Evolutionary conservation across 2,113 vertebrate species (phyloP).

Genomic region (Sprattus sprattus): DNA sequence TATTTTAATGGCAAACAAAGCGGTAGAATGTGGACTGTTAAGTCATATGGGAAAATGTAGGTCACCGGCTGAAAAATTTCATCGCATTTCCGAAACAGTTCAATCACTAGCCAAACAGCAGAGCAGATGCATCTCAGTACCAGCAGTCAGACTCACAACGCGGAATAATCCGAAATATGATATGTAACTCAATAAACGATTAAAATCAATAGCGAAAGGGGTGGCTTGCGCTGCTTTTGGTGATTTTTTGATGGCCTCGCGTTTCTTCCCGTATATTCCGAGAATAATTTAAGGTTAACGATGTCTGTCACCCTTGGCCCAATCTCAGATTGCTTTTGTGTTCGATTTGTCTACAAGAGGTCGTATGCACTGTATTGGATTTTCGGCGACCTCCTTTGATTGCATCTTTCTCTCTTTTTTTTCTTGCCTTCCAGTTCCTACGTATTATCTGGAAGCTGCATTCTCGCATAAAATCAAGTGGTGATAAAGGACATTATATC

Average conservation of each 20-base stretch:
- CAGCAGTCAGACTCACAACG: conserved; percentile 4
- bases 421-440: conserved; percentile 58
- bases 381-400: conserved; percentile 58
- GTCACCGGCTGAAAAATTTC: conserved; percentile 18
- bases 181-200: conserved; percentile 52
- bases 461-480: conserved; percentile 59
- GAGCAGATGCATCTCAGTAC: conserved; percentile 12
- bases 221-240: conserved; percentile 26
- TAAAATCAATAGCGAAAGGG: conserved; percentile 48
- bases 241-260: conserved; percentile 39
- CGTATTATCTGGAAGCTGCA: conserved; percentile 60
- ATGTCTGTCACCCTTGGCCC: conserved; percentile 48
- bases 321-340: conserved; percentile 39
- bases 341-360: conserved; percentile 57
- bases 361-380: conserved; percentile 58
- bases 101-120: conserved; percentile 18
- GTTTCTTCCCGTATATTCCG: conserved; percentile 50
- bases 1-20: conserved; percentile 4
- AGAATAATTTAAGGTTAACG: conserved; percentile 59
- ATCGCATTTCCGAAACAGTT: conserved; percentile 18
- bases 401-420: conserved; percentile 48
- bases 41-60: conserved; percentile 16
- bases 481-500: conserved; percentile 62
- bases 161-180: conserved; percentile 44
- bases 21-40: conserved; percentile 11